Base-by-base conservation (phyloP, 2,797 vertebrate species). In the Acrossocheilus wenchowensis region DNA sequence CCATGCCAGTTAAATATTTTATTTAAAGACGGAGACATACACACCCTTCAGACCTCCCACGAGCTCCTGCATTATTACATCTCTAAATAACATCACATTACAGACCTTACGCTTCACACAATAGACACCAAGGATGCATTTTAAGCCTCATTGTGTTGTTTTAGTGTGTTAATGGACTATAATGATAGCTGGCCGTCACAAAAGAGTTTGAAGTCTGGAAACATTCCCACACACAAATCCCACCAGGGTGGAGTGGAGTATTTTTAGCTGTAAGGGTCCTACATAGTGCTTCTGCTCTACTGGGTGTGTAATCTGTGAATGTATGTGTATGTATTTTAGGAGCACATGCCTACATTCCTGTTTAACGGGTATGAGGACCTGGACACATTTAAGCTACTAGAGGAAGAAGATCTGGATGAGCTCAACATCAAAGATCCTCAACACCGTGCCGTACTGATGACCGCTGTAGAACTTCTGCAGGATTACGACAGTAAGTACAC, bases 281-380 rank as follows among this genome's bases (percentile, higher is more conserved):
- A 69, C 57, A 36, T 85, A 39, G 78, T 80, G 72, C 34, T 36
- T 36, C 78, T 64, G 64, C 60, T 52, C 34, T 79, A 73, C 66
- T 68, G 87, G 84, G 73, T 88, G 85, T 88, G 86, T 12, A 74
- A 80, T 68, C 79, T 85, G 87, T 87, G 83, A 78, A 72, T 86
- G 39, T 78, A 64, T 89, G 17, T 86, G 36, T 81, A 64, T 89
- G 17, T 87, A 30, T 87, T 73, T 1, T 90, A 99, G 98, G 98
- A 99, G 89, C 98, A 99, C 93, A 99, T 99, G 98, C 98, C 98
- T 66, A 99, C 98, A 4, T 99, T 99, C 92, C 91, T 99, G 50
- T 98, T 99, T 92, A 99, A 99, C 41, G 98, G 98, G 19, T 99
- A 99, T 77, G 98, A 99, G 93, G 98, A 99, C 90, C 90, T 99